Conservation (phyloP, 1,140 invertebrate genomes). For the Portunus trituberculatus region DNA sequence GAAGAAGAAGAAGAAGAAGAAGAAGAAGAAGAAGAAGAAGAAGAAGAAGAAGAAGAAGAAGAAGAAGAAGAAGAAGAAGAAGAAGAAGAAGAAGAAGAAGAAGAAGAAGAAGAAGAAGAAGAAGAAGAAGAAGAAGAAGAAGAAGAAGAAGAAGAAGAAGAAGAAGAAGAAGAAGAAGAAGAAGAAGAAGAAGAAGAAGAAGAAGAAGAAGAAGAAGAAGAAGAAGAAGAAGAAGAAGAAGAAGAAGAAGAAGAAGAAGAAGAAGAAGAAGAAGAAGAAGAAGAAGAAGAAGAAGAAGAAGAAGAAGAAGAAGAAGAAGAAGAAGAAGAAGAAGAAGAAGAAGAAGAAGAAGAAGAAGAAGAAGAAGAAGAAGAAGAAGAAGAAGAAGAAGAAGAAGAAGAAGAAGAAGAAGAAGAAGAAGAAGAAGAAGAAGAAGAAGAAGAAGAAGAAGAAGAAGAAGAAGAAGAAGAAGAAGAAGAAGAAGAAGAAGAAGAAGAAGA, state of each 20-base stretch:
- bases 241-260: no score
- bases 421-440: no score
- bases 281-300: not conserved
- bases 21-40: not conserved
- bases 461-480: no score
- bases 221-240: no score
- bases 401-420: not conserved
- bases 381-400: not conserved
- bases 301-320: not conserved
- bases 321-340: not conserved
- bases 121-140: not conserved
- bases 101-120: not conserved
- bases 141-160: not conserved
- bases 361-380: not conserved
- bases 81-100: not conserved
- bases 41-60: not conserved
- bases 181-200: no score
- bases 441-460: no score
- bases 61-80: not conserved
- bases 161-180: not conserved
- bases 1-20: no score
- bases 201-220: no score
- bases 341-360: not conserved
- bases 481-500: no score
- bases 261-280: not conserved